phyloP scores from a whole-genome alignment of 2,888 invertebrate species.

The Schrankia costaestrigalis region DNA sequence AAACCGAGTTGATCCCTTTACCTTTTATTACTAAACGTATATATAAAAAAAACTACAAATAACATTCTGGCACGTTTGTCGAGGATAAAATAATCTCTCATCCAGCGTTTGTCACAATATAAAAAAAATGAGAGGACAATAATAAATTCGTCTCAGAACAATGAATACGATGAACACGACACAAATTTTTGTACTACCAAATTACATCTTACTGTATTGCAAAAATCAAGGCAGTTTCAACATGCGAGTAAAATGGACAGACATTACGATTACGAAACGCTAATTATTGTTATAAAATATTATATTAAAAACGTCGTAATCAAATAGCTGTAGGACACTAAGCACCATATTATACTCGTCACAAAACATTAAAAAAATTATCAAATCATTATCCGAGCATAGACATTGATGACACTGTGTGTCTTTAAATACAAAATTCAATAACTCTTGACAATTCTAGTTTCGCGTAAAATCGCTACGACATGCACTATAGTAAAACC shows the following conservation, averaged over 20 bases:
- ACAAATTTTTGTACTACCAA: conserved; percentile 69
- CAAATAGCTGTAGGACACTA: conserved; percentile 52
- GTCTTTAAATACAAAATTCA: conserved; percentile 15
- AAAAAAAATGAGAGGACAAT: conserved; percentile 47
- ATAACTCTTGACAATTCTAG: conserved; percentile 25
- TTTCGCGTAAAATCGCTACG: conserved; percentile 22
- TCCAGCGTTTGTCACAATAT: conserved; percentile 55
- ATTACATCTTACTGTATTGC: conserved; percentile 47
- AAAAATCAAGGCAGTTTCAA: conserved; percentile 50
- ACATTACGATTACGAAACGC: conserved; percentile 28
- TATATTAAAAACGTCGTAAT: conserved; percentile 39
- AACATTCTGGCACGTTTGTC: conserved; percentile 76
- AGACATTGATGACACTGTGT: conserved; percentile 26
- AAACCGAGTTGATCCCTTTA: conserved; percentile 57
- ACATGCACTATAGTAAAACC: conserved; percentile 32
- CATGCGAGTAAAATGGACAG: conserved; percentile 36
- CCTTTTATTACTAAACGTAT: conserved; percentile 53
- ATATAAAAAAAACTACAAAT: conserved; percentile 65
- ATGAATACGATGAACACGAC: conserved; percentile 51
- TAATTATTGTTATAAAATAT: conserved; percentile 40
- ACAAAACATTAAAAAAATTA: conserved; percentile 40
- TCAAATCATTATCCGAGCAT: conserved; percentile 26
- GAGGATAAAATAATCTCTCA: conserved; percentile 54
- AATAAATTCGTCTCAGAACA: conserved; percentile 71
- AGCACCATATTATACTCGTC: conserved; percentile 59